phyloP scores from a whole-genome alignment of 2,888 invertebrate species.

The Drosophila pseudotakahashii region DNA sequence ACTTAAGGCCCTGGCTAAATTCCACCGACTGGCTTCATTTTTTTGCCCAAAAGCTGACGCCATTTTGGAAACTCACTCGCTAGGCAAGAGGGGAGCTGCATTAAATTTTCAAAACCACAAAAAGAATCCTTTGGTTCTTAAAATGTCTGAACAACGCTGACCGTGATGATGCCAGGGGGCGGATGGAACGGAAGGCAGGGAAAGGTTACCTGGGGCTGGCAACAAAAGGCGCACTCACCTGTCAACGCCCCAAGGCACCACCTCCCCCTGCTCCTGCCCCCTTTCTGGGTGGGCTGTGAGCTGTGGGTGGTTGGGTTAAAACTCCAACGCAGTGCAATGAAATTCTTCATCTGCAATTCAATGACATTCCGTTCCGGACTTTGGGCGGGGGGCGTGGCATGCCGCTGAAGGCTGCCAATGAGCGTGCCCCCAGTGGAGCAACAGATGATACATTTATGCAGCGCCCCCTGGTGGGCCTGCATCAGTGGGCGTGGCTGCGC shows the following conservation, averaged over 20 bases:
- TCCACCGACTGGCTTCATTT: slow-evolving; percentile 9
- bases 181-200: slow-evolving; percentile 15
- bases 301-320: slow-evolving; percentile 27
- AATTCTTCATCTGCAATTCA: slow-evolving; percentile 78
- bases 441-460: slow-evolving; percentile 64
- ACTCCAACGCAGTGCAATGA: slow-evolving; percentile 78
- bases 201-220: slow-evolving; percentile 17
- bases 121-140: slow-evolving; percentile 78
- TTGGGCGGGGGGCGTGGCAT: slow-evolving; percentile 69
- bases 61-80: slow-evolving; percentile 62
- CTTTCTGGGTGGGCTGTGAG: too few relatives aligned
- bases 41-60: slow-evolving; percentile 47
- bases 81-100: slow-evolving; percentile 17
- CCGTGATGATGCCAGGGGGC: slow-evolving; percentile 14
- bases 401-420: slow-evolving; percentile 52
- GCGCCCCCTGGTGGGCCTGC: slow-evolving; percentile 32
- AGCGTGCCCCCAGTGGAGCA: slow-evolving; percentile 58
- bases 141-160: slow-evolving; percentile 74
- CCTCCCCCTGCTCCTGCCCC: neutral
- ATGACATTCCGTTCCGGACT: slow-evolving; percentile 69
- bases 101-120: slow-evolving; percentile 69
- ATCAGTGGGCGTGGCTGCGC: slow-evolving; percentile 82
- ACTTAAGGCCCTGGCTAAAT: slow-evolving; percentile 1
- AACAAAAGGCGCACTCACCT: slow-evolving; percentile 46
- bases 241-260: slow-evolving; percentile 3